Base-by-base conservation (phyloP, 2,797 vertebrate species). In the Cichlasoma orientale region DNA sequence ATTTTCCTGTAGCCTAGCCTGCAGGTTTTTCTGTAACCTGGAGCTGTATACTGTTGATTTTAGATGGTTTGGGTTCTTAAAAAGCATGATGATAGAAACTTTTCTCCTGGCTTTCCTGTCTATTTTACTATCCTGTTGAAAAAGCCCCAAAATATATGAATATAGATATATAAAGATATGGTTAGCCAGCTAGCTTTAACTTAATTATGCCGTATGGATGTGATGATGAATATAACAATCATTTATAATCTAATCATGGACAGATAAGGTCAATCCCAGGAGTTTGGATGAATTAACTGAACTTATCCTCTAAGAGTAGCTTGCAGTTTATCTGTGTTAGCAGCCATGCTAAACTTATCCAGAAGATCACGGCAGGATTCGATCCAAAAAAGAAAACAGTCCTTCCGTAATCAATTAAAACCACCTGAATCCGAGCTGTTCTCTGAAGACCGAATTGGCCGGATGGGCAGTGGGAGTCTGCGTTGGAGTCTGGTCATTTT, bases 281-380 rank as follows among this genome's bases (percentile, higher is more conserved):
- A 21, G 23, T 63, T 41, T 25, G 0, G 36, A 41, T 41, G 23
- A 63, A 44, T 63, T 41, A 63, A 10, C 14, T 1, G 0, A 38
- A 41, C 36, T 0, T 11, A 3, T 41, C 16, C 23, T 38, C 58
- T 25, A 36, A 41, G 36, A 25, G 36, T 3, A 47, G 16, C 44
- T 47, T 19, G 14, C 14, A 47, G 5, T 18, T 47, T 47, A 18
- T 47, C 47, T 50, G 41, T 13, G 41, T 44, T 44, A 44, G 41
- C 41, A 44, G 41, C 41, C 13, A 13, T 41, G 38, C 12, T 41
- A 41, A 41, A 13, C 4, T 13, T 13, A 41, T 12, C 11, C 12
- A 4, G 38, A 41, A 41, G 12, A 4, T 41, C 38, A 14, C 14
- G 38, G 38, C 38, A 41, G 38, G 38, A 41, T 41, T 41, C 3